Conservation (phyloP, 2,113 vertebrate genomes). For the Psilopsiagon aurifrons region DNA sequence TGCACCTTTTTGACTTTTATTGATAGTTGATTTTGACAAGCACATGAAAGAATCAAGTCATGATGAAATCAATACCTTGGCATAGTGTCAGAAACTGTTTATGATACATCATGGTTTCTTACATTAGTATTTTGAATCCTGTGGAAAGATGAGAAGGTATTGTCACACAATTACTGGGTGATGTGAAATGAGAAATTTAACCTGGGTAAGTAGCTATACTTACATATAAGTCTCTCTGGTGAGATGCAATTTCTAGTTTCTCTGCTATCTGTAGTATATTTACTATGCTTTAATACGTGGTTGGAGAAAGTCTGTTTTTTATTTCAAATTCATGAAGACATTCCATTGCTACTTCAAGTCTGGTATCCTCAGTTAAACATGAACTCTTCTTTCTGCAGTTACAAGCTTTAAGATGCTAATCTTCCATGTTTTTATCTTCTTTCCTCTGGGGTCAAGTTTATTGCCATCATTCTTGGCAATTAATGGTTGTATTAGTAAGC, state of each 20-base stretch:
- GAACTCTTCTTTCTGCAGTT: not conserved
- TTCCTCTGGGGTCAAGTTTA: not conserved
- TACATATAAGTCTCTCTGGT: not conserved
- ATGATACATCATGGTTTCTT: not conserved
- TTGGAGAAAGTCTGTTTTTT: not conserved
- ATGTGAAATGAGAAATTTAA: not conserved
- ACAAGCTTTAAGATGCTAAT: not conserved
- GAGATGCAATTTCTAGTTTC: not conserved
- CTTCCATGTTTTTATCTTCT: not conserved
- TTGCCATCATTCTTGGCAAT: not conserved
- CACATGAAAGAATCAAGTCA: fast-evolving
- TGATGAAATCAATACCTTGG: not conserved
- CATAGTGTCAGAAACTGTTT: not conserved
- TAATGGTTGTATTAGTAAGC: not conserved
- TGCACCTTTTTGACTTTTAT: not conserved
- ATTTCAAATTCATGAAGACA: not conserved
- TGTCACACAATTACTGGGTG: not conserved
- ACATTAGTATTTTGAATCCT: not conserved
- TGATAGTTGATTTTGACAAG: not conserved
- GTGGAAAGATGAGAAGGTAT: not conserved
- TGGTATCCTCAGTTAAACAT: not conserved
- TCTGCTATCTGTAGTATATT: not conserved
- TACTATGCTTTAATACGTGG: not conserved
- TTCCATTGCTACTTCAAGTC: not conserved
- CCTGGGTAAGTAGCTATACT: not conserved